Evolutionary conservation across 2,888 invertebrate genomes (phyloP), one percentile per base, ranked within the genome.

Genomic region (Drosophila algonquin): DNA sequence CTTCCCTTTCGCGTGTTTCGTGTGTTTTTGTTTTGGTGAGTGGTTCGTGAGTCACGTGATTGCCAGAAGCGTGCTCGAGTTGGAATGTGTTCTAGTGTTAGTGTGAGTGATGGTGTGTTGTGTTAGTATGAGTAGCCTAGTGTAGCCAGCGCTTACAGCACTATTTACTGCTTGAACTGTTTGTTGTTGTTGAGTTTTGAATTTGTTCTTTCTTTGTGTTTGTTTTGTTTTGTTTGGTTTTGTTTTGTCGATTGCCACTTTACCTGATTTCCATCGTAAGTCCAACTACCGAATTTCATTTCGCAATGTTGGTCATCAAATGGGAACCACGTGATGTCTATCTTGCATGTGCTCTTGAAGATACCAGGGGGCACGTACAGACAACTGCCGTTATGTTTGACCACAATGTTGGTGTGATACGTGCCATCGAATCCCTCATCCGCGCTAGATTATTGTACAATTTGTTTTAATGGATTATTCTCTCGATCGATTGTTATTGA

Each of bases 281-380:
- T 99, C 99, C 99, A 99, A 94, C 99, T 98, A 94, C 99, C 99
- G 94, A 99, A 99, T 96, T 99, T 98, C 97, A 99, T 98, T 94
- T 97, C 96, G 95, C 99, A 99, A 94, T 97, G 96, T 95, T 99
- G 99, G 94, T 99, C 99, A 95, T 99, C 99, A 95, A 99, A 99
- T 93, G 99, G 99, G 95, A 99, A 99, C 99, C 99, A 99, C 93
- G 98, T 98, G 96, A 99, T 99, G 95, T 99, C 98, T 94, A 99
- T 99, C 95, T 98, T 98, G 96, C 99, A 99, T 94, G 99, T 99
- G 95, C 98, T 98, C 96, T 98, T 99, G 96, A 99, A 98, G 95
- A 99, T 99, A 93, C 99, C 99, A 93, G 99, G 99, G 93, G 99
- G 99, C 94, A 99, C 97, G 96, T 98, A 99, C 94, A 98, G 96